A percentile compares a stretch with the other conserved stretches of the same genome.
Conservation (phyloP, 2,113 vertebrate species). For the Boleophthalmus pectinirostris region DNA sequence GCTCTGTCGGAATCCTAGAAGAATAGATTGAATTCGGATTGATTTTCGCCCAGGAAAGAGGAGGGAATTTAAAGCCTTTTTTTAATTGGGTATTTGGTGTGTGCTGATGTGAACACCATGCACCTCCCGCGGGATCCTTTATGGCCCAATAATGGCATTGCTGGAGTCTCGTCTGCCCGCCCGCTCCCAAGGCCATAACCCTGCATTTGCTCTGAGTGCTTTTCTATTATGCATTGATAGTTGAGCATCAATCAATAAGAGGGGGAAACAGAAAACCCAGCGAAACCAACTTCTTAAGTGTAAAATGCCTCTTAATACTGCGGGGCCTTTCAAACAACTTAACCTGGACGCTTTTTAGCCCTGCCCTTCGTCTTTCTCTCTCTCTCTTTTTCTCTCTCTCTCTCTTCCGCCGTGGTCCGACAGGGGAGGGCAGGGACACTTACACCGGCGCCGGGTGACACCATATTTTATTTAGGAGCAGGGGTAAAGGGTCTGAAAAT, state of each 20-base stretch:
- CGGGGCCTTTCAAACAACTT: conserved; percentile 84
- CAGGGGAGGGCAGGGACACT: conserved; percentile 61
- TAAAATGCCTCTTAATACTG: conserved; percentile 86
- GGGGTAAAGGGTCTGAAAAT: conserved; percentile 66
- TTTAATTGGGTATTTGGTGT: conserved; percentile 86
- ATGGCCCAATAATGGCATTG: conserved; percentile 84
- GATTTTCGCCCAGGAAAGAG: conserved; percentile 82
- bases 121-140: conserved; percentile 80
- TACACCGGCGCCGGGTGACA: conserved; percentile 72
- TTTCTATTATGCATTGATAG: conserved; percentile 88
- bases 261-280: conserved; percentile 83
- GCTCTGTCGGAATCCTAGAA: conserved; percentile 83
- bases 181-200: conserved; percentile 83
- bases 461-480: conserved; percentile 73
- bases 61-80: conserved; percentile 83
- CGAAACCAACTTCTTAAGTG: conserved; percentile 86
- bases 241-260: conserved; percentile 85
- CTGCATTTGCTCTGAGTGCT: conserved; percentile 85
- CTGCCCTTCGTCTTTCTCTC: conserved; percentile 30
- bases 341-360: conserved; percentile 80
- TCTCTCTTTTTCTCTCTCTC: conserved; percentile 4
- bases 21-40: conserved; percentile 86
- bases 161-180: conserved; percentile 78
- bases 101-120: conserved; percentile 82
- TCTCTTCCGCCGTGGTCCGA: conserved; percentile 46